A percentile compares a stretch with the other conserved stretches of the same genome.
phyloP scores from a whole-genome alignment of 2,113 vertebrate genomes.

The Anolis sagrei region DNA sequence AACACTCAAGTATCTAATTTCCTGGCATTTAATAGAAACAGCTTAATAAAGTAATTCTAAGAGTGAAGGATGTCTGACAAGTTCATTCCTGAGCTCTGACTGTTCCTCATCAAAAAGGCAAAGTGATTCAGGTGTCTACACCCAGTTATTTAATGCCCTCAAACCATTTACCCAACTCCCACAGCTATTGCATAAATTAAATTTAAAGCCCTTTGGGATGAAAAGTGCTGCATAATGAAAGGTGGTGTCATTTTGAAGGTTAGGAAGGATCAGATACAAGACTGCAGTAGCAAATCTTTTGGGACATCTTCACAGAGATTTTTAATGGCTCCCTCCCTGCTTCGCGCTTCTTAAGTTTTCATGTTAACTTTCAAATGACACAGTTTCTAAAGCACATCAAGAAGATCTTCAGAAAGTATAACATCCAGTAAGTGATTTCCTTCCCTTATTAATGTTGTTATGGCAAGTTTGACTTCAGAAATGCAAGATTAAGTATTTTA shows the following conservation, averaged over 20 bases:
- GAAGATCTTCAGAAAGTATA: not conserved
- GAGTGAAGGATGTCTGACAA: not conserved
- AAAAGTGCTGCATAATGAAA: slow-evolving; percentile 21
- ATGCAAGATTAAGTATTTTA: no score
- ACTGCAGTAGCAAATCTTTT: not conserved
- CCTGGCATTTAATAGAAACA: accelerated
- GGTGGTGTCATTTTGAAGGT: slow-evolving; percentile 22
- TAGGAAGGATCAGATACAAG: slow-evolving; percentile 15
- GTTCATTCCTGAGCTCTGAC: slow-evolving; percentile 12
- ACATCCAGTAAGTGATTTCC: not conserved
- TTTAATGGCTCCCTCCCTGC: not conserved
- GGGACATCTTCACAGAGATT: slow-evolving; percentile 4
- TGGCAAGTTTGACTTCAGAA: not conserved
- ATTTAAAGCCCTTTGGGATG: slow-evolving; percentile 29
- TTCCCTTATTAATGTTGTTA: not conserved
- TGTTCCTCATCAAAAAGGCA: not conserved
- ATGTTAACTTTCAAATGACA: slow-evolving; percentile 5
- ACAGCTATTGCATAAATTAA: slow-evolving; percentile 16
- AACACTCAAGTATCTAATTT: slow-evolving; percentile 6
- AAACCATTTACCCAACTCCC: slow-evolving; percentile 31
- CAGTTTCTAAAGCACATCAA: not conserved
- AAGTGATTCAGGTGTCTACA: slow-evolving; percentile 37
- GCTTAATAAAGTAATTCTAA: slow-evolving; percentile 7
- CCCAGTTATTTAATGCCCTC: slow-evolving; percentile 29
- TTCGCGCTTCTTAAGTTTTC: not conserved